phyloP scores from a whole-genome alignment of 1,140 invertebrate genomes.

The Harpegnathos saltator region DNA sequence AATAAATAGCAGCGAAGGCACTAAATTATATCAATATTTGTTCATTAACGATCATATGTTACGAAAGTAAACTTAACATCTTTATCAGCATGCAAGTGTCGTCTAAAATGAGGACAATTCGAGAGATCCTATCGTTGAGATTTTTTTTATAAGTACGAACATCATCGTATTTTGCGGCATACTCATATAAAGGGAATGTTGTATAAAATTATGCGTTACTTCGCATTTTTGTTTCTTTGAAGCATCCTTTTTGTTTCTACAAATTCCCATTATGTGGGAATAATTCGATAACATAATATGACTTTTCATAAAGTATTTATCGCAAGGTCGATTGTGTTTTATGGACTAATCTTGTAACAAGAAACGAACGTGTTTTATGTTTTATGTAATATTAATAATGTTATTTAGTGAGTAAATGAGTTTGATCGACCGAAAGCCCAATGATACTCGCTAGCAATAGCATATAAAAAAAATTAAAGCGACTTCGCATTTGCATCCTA shows the following conservation, averaged over 20 bases:
- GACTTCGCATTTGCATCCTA: slow-evolving; percentile 19
- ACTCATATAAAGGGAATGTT: slow-evolving; percentile 6
- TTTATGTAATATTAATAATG: background rate
- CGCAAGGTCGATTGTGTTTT: background rate
- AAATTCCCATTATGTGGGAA: background rate
- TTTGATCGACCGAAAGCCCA: slow-evolving; percentile 13
- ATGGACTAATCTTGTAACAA: slow-evolving; percentile 5
- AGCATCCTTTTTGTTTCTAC: slow-evolving; percentile 16
- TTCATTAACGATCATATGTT: slow-evolving; percentile 46
- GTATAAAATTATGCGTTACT: background rate
- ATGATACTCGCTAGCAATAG: slow-evolving; percentile 6
- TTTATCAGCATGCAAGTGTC: slow-evolving; percentile 47
- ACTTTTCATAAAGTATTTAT: slow-evolving; percentile 31
- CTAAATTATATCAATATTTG: slow-evolving; percentile 60
- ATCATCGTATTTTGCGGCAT: slow-evolving; percentile 13
- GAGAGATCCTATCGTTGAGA: slow-evolving; percentile 33
- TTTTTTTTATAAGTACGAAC: slow-evolving; percentile 44
- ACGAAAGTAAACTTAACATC: slow-evolving; percentile 56
- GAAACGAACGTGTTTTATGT: slow-evolving; percentile 14
- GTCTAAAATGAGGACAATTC: slow-evolving; percentile 46
- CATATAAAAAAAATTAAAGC: slow-evolving; percentile 26
- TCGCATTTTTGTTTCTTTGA: slow-evolving; percentile 30
- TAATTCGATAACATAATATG: slow-evolving; percentile 18
- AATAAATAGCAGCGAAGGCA: slow-evolving; percentile 61
- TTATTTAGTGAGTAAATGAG: no score